Conservation (phyloP, 2,113 vertebrate genomes). For the Coptodon rendalli region DNA sequence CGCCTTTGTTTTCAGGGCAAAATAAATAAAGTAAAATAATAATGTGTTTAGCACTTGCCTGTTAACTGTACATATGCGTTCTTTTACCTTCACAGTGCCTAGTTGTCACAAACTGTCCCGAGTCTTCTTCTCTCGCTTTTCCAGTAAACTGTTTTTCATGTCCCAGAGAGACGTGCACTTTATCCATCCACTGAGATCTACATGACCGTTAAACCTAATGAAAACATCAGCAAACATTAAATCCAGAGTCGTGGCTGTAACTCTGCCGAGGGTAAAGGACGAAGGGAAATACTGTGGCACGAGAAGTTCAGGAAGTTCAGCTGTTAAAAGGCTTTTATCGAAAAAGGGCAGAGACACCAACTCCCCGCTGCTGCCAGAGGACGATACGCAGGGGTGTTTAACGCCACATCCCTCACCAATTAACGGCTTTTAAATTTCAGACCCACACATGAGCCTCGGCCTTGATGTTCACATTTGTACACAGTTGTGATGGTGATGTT, state of each 20-base stretch:
- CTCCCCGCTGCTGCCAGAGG: neutral
- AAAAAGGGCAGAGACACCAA: neutral
- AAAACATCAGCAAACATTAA: neutral
- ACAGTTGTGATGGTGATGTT: neutral
- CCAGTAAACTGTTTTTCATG: neutral
- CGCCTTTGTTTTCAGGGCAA: neutral
- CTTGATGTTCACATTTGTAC: neutral
- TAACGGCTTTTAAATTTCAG: conserved; percentile 6
- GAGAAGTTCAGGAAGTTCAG: neutral
- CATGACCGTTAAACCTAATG: neutral
- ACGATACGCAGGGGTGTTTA: neutral
- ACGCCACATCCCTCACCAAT: neutral
- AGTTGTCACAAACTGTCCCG: neutral
- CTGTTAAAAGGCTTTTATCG: conserved; percentile 9
- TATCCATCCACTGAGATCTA: neutral
- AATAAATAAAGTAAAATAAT: neutral
- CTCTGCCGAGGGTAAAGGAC: neutral
- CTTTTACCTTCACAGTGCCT: neutral
- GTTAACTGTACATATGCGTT: neutral
- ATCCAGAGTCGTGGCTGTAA: neutral
- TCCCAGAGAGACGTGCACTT: neutral
- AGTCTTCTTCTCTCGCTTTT: neutral
- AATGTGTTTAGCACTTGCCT: neutral
- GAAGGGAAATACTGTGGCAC: neutral
- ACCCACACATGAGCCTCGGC: neutral